Evolutionary conservation across 2,113 vertebrate species (phyloP), one percentile per base, ranked within the genome.

Genomic region (Carettochelys insculpta): DNA sequence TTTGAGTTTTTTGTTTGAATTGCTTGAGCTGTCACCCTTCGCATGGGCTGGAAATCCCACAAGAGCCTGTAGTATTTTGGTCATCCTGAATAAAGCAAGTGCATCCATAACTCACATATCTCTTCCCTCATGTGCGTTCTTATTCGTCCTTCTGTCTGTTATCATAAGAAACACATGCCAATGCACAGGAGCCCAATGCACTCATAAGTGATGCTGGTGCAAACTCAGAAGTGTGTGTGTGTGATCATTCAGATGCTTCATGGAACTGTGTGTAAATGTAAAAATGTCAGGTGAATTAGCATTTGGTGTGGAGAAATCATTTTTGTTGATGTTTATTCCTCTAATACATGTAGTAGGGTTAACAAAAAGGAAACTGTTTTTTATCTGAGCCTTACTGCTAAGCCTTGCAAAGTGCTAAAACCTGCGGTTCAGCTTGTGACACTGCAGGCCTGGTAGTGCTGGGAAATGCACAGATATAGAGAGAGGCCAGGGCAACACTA

Each of bases 21-120:
- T 90, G 13, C 68, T 5, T 87, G 14, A 77, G 34, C 34, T 17
- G 14, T 31, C 29, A 53, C 83, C 6, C 24, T 80, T 10, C 6
- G 56, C 25, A 9, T 22, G 10, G 65, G n/a, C n/a, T 71, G 65
- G 86, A 86, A 0, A 1, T 20, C 0, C 0, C 77, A 47, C 51
- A 61, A 82, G 8, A 78, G 51, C 24, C 27, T 1, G 17, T 56
- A 19, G 24, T 8, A 61, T 51, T 84, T 92, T 93, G 14, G 2
- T 81, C n/a, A 81, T 2, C 16, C 41, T 45, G 4, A 24, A 51
- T 4, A 31, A n/a, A 52, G 4, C 27, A 73, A 87, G 22, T 56
- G 5, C 24, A n/a, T 77, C 16, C 11, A 73, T 85, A 41, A 81
- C 5, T 76, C 77, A 41, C 38, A 50, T 87, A 6, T 81, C 20